Evolutionary conservation across 2,113 vertebrate species (phyloP).

Genomic region (Tenebrosternarchus preto): DNA sequence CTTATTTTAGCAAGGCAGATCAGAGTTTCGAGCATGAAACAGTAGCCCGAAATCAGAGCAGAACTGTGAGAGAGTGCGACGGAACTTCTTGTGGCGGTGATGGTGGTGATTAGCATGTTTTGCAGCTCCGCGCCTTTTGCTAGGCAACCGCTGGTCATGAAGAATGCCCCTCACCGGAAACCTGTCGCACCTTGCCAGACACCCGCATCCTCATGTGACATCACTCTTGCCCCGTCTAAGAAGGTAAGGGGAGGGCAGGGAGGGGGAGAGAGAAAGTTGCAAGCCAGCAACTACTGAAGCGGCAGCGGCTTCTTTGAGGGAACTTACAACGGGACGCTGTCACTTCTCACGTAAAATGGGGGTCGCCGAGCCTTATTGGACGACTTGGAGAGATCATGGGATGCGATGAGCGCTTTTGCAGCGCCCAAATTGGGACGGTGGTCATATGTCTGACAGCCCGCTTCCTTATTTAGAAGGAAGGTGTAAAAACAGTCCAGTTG

Average conservation of each 20-base stretch:
- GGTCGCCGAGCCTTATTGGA: conserved; percentile 70
- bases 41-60: conserved; percentile 78
- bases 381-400: conserved; percentile 69
- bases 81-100: conserved; percentile 71
- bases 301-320: conserved; percentile 49
- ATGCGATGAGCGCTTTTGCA: conserved; percentile 77
- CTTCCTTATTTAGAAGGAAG: conserved; percentile 92
- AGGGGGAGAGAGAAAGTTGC: conserved; percentile 56
- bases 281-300: conserved; percentile 44
- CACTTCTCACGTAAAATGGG: conserved; percentile 71
- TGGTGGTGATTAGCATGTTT: conserved; percentile 84
- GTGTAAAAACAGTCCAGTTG: conserved; percentile 81
- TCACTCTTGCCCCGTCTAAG: conserved; percentile 77
- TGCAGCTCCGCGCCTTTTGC: conserved; percentile 73
- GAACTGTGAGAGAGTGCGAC: conserved; percentile 75
- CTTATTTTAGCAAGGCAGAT: conserved; percentile 92
- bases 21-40: conserved; percentile 87
- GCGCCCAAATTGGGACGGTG: conserved; percentile 77
- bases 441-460: conserved; percentile 74
- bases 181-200: conserved; percentile 81
- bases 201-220: conserved; percentile 80
- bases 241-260: conserved; percentile 54
- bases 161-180: conserved; percentile 74
- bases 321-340: conserved; percentile 54
- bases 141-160: conserved; percentile 73